Evolutionary conservation across 2,113 vertebrate genomes (phyloP), one percentile per base, ranked within the genome.

Genomic region (Nycticebus coucang): DNA sequence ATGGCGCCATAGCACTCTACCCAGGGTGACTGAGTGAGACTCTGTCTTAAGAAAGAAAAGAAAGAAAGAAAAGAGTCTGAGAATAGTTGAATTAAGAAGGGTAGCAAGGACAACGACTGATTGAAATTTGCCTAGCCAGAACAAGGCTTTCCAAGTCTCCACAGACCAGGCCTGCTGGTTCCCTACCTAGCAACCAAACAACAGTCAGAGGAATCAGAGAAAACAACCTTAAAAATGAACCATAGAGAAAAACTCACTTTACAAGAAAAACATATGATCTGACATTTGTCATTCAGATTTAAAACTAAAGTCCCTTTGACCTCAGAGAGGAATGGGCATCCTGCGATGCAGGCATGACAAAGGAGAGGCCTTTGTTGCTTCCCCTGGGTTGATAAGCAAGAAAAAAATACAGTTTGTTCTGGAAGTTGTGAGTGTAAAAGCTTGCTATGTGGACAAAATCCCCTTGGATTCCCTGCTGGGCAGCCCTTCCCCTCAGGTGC

Each of bases 361-460:
- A 66, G 45, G 53, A 71, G n/a, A 92, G 84, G 18, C 50, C 82
- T 33, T 8, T 68, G 45, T 95, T 26, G 62, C 80, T 81, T 72
- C 41, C 71, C 21, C 83, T 7, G 26, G 45, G n/a, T 84, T 68
- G 57, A 66, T 82, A 53, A 95, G 89, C 79, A 89, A 93, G 79
- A 93, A 96, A 91, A 97, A 95, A 92, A 94, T 89, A 45, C 2
- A 19, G 75, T 72, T 93, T 93, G 86, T 96, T 93, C 93, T 4
- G 3, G 82, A 93, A 96, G 45, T 71, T 18, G 1, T 88, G 64
- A 57, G 53, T 60, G 45, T 64, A 89, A 79, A 90, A 89, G 62
- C 72, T 88, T 82, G 85, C 45, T 74, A 41, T 92, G 87, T 78
- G 88, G 93, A 74, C 94, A 86, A 95, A 96, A 91, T 91, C 85